A percentile compares a stretch with the other conserved stretches of the same genome.
Evolutionary conservation across 1,140 invertebrate genomes (phyloP).

Genomic region (Musca vetustissima): DNA sequence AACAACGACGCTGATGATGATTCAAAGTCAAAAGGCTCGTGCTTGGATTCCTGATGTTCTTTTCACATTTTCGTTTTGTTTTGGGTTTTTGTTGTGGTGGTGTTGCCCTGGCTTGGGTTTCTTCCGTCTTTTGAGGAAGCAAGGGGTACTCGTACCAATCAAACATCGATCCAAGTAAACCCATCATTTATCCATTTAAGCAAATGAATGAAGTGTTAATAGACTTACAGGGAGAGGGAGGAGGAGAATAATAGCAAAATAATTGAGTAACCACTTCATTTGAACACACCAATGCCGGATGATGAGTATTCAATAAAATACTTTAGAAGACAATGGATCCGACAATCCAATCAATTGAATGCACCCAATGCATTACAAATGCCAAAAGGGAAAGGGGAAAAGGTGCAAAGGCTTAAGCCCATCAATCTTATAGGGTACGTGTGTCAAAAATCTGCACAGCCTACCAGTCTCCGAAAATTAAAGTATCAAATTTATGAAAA

Average conservation of each 20-base stretch:
- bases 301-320: constrained; percentile 9
- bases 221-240: too few relatives aligned
- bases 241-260: constrained; percentile 12
- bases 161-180: too few relatives aligned
- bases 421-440: constrained; percentile 14
- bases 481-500: constrained; percentile 21
- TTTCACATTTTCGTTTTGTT: constrained; percentile 6
- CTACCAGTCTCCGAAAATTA: constrained; percentile 1
- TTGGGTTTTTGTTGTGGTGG: too few relatives aligned
- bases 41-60: constrained; percentile 1
- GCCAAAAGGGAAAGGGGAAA: neutral
- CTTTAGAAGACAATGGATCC: neutral
- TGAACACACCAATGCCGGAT: too few relatives aligned
- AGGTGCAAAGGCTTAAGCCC: constrained; percentile 18
- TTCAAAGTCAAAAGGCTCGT: constrained; percentile 21
- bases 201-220: constrained; percentile 6
- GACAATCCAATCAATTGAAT: constrained; percentile 10
- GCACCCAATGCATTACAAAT: neutral
- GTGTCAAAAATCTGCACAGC: constrained; percentile 21
- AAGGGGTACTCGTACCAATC: too few relatives aligned
- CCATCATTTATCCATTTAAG: too few relatives aligned
- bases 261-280: constrained; percentile 15
- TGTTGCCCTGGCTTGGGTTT: too few relatives aligned
- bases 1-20: constrained; percentile 12
- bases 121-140: too few relatives aligned